phyloP scores from a whole-genome alignment of 2,797 vertebrate genomes.

The Psittacula echo region DNA sequence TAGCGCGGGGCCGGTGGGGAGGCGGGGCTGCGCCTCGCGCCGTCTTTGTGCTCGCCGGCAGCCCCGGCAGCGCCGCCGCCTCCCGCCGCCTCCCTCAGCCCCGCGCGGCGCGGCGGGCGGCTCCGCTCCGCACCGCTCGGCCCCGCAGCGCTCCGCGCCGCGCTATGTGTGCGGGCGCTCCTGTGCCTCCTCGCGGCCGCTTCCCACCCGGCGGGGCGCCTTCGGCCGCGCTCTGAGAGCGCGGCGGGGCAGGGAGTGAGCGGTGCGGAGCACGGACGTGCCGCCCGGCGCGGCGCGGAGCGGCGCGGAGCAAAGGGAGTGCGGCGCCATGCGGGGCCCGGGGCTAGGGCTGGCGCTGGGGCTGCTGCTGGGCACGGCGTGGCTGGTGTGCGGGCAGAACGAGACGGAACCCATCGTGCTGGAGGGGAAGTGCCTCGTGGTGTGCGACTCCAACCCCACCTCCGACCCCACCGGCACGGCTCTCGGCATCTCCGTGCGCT shows the following conservation, averaged over 20 bases:
- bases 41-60: slow-evolving; percentile 86
- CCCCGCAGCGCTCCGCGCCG: not conserved
- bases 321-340: slow-evolving; percentile 69
- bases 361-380: slow-evolving; percentile 85
- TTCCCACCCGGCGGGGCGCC: slow-evolving; percentile 66
- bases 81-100: not conserved
- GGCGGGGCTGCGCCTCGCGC: slow-evolving; percentile 11
- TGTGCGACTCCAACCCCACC: slow-evolving; percentile 96
- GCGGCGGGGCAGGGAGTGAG: not conserved
- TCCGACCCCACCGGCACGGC: slow-evolving; percentile 94
- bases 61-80: slow-evolving; percentile 59
- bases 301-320: not conserved
- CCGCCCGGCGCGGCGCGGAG: slow-evolving; percentile 6
- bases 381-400: slow-evolving; percentile 90
- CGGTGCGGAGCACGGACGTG: slow-evolving; percentile 2
- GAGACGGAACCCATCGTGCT: slow-evolving; percentile 96
- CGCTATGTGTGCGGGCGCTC: slow-evolving; percentile 85
- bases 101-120: slow-evolving; percentile 4
- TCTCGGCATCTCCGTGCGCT: slow-evolving; percentile 96
- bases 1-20: slow-evolving; percentile 40
- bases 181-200: slow-evolving; percentile 78
- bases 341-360: slow-evolving; percentile 77
- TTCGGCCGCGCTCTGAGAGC: slow-evolving; percentile 25
- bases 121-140: not conserved
- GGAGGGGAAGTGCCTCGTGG: slow-evolving; percentile 96